A percentile compares a stretch with the other conserved stretches of the same genome.
Conservation (phyloP, 2,113 vertebrate genomes). For the Hydrochoerus hydrochaeris region DNA sequence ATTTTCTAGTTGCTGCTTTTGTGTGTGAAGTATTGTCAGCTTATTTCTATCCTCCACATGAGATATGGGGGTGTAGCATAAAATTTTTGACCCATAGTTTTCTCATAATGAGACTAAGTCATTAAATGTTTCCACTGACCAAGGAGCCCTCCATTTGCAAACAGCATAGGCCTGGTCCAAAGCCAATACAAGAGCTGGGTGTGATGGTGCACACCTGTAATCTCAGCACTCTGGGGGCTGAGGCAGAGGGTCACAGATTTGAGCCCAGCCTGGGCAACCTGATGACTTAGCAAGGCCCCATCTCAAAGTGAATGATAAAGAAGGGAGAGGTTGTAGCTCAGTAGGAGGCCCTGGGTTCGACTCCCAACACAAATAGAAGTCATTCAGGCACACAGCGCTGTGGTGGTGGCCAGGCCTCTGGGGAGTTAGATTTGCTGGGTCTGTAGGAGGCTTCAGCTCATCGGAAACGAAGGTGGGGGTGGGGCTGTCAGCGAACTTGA, state of each 20-base stretch:
- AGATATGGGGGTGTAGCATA: not conserved
- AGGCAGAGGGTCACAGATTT: not conserved
- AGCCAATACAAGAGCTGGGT: not conserved
- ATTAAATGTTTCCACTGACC: not conserved
- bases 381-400: fast-evolving
- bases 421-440: fast-evolving
- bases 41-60: fast-evolving
- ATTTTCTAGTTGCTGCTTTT: not conserved
- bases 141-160: fast-evolving
- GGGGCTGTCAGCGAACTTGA: not conserved
- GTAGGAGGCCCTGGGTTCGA: not conserved
- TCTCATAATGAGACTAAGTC: not conserved
- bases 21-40: not conserved
- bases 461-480: fast-evolving
- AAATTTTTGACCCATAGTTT: not conserved
- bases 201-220: not conserved
- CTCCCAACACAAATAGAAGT: not conserved
- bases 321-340: not conserved
- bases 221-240: not conserved
- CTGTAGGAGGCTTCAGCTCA: not conserved
- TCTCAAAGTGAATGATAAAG: not conserved
- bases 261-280: not conserved
- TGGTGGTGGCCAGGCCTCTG: fast-evolving
- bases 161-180: fast-evolving
- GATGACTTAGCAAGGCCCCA: not conserved